Conservation (phyloP, 2,888 invertebrate species). For the Parnassius mnemosyne region DNA sequence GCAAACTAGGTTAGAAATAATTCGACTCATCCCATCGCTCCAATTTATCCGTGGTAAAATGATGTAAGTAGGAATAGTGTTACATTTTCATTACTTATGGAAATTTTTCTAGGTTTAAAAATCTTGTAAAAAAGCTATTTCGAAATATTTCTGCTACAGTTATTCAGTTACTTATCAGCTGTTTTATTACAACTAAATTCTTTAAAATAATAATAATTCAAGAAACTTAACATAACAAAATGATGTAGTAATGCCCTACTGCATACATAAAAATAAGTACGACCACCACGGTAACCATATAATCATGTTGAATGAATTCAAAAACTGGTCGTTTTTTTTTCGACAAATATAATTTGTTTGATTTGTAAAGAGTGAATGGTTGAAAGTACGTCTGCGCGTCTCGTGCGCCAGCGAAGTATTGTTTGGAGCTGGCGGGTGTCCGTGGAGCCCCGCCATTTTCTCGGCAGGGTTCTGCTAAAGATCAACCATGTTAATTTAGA, state of each 20-base stretch:
- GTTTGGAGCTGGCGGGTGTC: conserved; percentile 70
- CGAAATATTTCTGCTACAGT: no score
- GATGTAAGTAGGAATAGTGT: no score
- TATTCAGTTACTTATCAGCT: no score
- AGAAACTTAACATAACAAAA: no score
- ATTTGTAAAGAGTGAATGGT: conserved; percentile 74
- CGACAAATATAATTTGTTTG: conserved; percentile 77
- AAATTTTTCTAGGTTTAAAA: no score
- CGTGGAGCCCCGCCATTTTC: conserved; percentile 72
- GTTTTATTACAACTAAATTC: no score
- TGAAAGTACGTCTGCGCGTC: conserved; percentile 49
- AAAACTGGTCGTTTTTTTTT: conserved; percentile 57
- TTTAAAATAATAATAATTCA: no score
- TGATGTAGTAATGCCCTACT: neutral
- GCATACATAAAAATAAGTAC: conserved; percentile 10
- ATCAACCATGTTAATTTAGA: conserved; percentile 66
- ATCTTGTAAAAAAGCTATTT: no score
- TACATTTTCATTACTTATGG: no score
- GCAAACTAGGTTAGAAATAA: no score
- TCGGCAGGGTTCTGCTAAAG: conserved; percentile 73
- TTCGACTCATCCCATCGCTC: no score
- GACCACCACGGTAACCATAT: conserved; percentile 21
- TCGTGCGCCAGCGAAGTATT: conserved; percentile 54
- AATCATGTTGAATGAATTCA: conserved; percentile 46
- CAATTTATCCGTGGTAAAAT: no score